Base-by-base conservation (phyloP, 2,888 invertebrate species). In the Lampropteryx suffumata region DNA sequence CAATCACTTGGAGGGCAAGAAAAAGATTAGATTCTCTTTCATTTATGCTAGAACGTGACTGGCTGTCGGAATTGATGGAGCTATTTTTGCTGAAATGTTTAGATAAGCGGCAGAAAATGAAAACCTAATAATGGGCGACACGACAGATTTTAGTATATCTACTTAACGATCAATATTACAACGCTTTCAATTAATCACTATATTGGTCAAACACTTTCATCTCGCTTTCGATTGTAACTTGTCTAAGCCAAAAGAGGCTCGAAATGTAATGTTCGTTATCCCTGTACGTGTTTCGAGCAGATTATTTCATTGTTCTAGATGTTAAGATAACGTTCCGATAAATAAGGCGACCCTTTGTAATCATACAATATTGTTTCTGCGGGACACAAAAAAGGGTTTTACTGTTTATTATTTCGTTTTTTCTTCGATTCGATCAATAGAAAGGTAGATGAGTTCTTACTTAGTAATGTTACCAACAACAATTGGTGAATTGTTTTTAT, bases 11-110 rank as follows among this genome's bases (percentile, higher is more conserved):
- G 68, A 64, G 68, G 67, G 73, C 69, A 71, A 79, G 79, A 79
- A 42, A 80, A 78, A 83, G 76, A 83, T 82, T 82, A 81, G 80
- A 83, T 84, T 82, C 79, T 78, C 79, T 76, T 78, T 83, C 81
- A 83, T 83, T 82, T 79, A 79, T 74, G 72, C 71, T 53, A 58
- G 68, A 64, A 82, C 83, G 83, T 83, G 83, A 81, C 77, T 73
- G 59, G 82, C 69, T 76, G 76, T 68, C 68, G 68, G 64, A 80
- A 80, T 71, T 69, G 77, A 80, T 75, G 76, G 71, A 74, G 74
- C 73, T 67, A 75, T 79, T 79, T 76, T 79, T 74, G 69, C 68
- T 57, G 62, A 64, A n/a, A 9, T 14, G 10, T 8, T 8, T 45
- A 50, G 50, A 50, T 35, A 45, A 26, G 35, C 30, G 30, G 10